Evolutionary conservation across 2,888 invertebrate genomes (phyloP).

Genomic region (Hipparchia semele): DNA sequence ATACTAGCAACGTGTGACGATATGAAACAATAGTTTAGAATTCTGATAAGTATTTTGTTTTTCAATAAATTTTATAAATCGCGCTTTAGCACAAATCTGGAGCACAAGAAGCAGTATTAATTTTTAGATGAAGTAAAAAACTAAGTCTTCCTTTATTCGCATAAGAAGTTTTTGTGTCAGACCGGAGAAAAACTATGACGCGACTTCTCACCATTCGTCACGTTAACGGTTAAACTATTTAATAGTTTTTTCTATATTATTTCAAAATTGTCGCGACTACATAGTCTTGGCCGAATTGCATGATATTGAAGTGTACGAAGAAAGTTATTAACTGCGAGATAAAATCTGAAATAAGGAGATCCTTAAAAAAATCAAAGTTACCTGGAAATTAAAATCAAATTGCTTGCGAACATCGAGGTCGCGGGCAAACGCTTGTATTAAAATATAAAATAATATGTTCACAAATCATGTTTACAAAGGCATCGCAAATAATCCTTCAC

Average conservation of each 20-base stretch:
- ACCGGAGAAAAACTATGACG: neutral
- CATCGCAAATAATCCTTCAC: slow-evolving; percentile 57
- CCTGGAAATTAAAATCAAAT: too few species aligned
- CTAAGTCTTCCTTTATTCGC: too few species aligned
- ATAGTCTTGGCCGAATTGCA: neutral
- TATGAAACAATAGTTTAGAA: neutral
- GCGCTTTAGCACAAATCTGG: too few species aligned
- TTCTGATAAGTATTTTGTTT: too few species aligned
- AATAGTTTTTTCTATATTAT: neutral
- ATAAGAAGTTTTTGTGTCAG: too few species aligned
- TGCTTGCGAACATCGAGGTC: too few species aligned
- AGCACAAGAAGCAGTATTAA: too few species aligned
- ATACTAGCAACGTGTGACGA: neutral
- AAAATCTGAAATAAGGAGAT: neutral
- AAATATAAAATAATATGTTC: slow-evolving; percentile 8
- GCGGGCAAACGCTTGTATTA: too few species aligned
- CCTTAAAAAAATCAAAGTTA: too few species aligned
- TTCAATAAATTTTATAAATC: too few species aligned
- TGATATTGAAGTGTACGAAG: neutral
- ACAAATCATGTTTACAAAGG: slow-evolving; percentile 60
- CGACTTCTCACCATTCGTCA: slow-evolving; percentile 6
- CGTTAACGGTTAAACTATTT: neutral
- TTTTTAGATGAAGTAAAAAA: too few species aligned
- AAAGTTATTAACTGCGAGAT: too few species aligned
- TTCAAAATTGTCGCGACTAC: neutral